phyloP scores from a whole-genome alignment of 2,888 invertebrate species.

The Acanthacorydalis orientalis region DNA sequence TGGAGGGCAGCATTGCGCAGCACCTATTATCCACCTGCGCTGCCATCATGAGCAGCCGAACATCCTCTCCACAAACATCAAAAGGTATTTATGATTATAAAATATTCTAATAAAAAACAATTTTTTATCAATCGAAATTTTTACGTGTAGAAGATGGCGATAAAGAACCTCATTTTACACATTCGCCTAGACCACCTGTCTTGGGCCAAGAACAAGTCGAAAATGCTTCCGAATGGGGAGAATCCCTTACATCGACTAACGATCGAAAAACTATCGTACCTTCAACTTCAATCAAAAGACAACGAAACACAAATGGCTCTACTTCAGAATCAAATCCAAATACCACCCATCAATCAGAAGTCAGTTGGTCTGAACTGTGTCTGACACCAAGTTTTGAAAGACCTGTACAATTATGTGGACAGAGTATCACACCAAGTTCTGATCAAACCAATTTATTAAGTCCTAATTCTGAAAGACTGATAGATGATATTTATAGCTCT shows the following conservation, averaged over 20 bases:
- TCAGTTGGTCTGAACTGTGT: neutral
- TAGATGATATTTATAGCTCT: neutral
- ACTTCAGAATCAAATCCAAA: too few relatives aligned
- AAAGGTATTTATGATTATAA: neutral
- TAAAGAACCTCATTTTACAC: slow-evolving; percentile 20
- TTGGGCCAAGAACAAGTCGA: slow-evolving; percentile 50
- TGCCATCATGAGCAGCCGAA: slow-evolving; percentile 5
- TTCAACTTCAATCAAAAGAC: too few relatives aligned
- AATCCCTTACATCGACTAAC: slow-evolving; percentile 4
- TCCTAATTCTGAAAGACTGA: neutral
- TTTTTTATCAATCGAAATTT: neutral
- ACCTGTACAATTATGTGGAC: slow-evolving; percentile 4
- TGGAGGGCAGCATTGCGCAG: neutral
- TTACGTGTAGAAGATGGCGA: slow-evolving; percentile 1
- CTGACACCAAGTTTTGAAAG: slow-evolving; percentile 2
- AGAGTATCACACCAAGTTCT: slow-evolving; percentile 5
- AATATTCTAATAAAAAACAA: neutral
- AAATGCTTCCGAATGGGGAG: slow-evolving; percentile 20
- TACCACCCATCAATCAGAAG: too few relatives aligned
- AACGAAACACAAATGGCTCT: too few relatives aligned
- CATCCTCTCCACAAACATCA: neutral
- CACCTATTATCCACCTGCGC: neutral
- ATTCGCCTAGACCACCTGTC: slow-evolving; percentile 71
- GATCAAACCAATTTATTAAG: slow-evolving; percentile 1
- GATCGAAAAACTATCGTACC: too few relatives aligned